Conservation (phyloP, 2,888 invertebrate species). For the Euplexia lucipara region DNA sequence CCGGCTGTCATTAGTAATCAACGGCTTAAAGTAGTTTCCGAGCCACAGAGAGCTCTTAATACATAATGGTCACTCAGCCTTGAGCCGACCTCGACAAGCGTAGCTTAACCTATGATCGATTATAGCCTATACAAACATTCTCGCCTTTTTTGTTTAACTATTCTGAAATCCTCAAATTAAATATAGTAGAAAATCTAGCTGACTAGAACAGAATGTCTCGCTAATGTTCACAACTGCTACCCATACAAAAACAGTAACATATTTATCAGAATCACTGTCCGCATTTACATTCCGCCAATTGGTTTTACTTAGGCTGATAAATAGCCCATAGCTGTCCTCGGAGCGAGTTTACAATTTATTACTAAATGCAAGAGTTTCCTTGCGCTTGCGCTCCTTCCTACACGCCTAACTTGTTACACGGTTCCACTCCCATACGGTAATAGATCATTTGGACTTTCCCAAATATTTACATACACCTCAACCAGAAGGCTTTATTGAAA, state of each 20-base stretch:
- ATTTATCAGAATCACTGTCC: constrained; percentile 53
- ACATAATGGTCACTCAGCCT: too few species aligned
- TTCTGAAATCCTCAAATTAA: neutral
- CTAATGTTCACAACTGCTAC: neutral
- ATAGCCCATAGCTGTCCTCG: constrained; percentile 49
- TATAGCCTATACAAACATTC: too few species aligned
- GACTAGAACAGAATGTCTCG: neutral
- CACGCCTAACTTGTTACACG: constrained; percentile 29
- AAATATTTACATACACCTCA: constrained; percentile 47
- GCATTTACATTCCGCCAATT: constrained; percentile 50
- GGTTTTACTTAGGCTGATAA: constrained; percentile 58
- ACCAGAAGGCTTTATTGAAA: constrained; percentile 20
- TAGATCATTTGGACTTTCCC: constrained; percentile 46
- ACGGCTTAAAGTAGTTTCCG: too few species aligned
- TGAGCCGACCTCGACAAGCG: too few species aligned
- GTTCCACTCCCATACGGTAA: constrained; percentile 23
- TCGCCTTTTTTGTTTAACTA: neutral
- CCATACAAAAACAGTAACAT: constrained; percentile 29
- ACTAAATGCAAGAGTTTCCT: constrained; percentile 36
- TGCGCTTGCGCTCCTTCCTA: constrained; percentile 38
- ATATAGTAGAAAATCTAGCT: neutral
- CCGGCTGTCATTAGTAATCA: too few species aligned
- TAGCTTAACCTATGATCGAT: too few species aligned
- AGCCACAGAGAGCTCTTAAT: too few species aligned
- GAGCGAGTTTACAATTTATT: constrained; percentile 53